Conservation (phyloP, 2,888 invertebrate species). For the Zygaena filipendulae region DNA sequence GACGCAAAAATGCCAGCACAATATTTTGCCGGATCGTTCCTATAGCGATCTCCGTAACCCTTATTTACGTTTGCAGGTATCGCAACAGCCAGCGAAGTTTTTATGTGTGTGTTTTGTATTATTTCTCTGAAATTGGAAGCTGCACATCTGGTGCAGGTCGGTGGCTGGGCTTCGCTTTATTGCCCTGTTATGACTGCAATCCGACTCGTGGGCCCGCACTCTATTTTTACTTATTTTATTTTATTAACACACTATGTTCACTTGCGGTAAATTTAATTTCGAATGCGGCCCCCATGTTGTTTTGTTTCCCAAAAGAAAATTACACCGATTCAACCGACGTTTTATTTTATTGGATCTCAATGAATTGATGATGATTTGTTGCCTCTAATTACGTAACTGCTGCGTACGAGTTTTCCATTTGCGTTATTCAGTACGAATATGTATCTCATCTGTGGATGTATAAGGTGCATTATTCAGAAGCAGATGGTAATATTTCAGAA, state of each 20-base stretch:
- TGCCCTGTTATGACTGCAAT: slow-evolving; percentile 54
- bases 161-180: slow-evolving; percentile 33
- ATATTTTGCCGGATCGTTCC: slow-evolving; percentile 33
- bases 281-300: slow-evolving; percentile 16
- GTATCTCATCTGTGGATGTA: no score
- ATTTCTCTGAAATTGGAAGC: slow-evolving; percentile 43
- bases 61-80: slow-evolving; percentile 52
- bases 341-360: no score
- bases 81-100: slow-evolving; percentile 38
- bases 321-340: no score
- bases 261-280: slow-evolving; percentile 36
- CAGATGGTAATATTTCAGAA: slow-evolving; percentile 32
- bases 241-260: slow-evolving; percentile 32
- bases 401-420: no score
- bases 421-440: no score
- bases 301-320: background rate
- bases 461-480: no score
- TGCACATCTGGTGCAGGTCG: slow-evolving; percentile 46
- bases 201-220: slow-evolving; percentile 29
- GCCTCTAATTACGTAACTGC: no score
- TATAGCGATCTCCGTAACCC: slow-evolving; percentile 42
- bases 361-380: no score
- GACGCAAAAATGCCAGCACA: slow-evolving; percentile 10
- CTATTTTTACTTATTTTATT: slow-evolving; percentile 41
- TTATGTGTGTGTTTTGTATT: slow-evolving; percentile 38